Evolutionary conservation across 2,113 vertebrate genomes (phyloP).

Genomic region (Lamprologus sp.): DNA sequence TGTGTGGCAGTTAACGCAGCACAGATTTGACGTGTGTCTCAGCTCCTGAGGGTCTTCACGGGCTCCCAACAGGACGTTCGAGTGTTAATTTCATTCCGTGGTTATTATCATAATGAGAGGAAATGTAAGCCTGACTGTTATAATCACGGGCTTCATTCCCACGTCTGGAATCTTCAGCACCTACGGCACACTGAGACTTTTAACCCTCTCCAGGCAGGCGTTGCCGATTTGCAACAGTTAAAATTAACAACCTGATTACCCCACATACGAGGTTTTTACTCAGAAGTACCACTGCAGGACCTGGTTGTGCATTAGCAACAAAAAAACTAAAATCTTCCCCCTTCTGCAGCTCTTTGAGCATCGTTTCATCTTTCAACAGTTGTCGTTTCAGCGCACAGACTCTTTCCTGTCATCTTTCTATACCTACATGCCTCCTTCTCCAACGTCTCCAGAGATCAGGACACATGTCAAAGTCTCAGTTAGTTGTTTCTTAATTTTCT

Average conservation of each 20-base stretch:
- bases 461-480: neutral
- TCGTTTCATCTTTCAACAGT: neutral
- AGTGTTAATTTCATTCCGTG: neutral
- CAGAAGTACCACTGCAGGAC: neutral
- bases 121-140: neutral
- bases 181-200: neutral
- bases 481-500: neutral
- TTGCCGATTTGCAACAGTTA: neutral
- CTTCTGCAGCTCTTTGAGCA: neutral
- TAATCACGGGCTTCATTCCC: neutral
- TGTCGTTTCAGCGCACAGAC: neutral
- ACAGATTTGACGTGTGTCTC: neutral
- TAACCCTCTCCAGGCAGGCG: neutral
- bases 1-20: neutral
- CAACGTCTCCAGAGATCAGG: neutral
- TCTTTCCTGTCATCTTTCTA: neutral
- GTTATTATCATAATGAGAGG: neutral
- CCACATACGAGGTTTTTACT: accelerated
- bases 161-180: neutral
- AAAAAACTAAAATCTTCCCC: neutral
- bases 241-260: neutral
- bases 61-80: neutral
- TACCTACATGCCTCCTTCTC: neutral
- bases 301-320: neutral
- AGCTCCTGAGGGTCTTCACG: neutral